A percentile compares a stretch with the other conserved stretches of the same genome.
Conservation (phyloP, 1,140 invertebrate species). For the Globodera rostochiensis region DNA sequence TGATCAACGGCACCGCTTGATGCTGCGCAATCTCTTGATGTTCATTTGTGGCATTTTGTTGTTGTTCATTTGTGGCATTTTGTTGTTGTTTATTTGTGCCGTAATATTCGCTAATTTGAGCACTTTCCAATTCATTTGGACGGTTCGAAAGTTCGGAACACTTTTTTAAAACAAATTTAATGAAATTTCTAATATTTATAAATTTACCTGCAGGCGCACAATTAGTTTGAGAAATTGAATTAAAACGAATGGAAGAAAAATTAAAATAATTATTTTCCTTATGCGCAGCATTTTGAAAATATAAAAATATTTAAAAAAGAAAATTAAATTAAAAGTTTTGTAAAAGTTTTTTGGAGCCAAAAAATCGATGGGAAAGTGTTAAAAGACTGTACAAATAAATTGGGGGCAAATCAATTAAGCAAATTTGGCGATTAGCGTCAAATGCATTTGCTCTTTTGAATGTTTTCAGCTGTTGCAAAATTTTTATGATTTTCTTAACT, state of each 20-base stretch:
- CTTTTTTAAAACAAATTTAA: not conserved
- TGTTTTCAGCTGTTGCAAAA: too few species aligned
- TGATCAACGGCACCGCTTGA: not conserved
- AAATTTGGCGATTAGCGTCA: not conserved
- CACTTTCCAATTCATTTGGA: not conserved
- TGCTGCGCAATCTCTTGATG: too few species aligned
- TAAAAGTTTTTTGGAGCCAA: not conserved
- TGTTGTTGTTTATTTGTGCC: too few species aligned
- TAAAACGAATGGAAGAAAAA: not conserved
- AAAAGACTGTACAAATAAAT: conserved; percentile 1
- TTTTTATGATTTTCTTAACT: too few species aligned
- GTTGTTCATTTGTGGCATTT: not conserved
- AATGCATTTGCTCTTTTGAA: too few species aligned
- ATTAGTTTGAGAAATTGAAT: not conserved
- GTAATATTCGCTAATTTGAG: not conserved
- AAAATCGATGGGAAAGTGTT: not conserved
- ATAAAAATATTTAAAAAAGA: not conserved
- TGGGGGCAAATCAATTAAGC: not conserved
- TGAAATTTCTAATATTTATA: too few species aligned
- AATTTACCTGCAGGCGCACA: not conserved
- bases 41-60: not conserved
- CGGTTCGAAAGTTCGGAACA: not conserved
- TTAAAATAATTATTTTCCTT: not conserved
- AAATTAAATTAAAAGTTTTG: not conserved
- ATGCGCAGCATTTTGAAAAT: not conserved